Base-by-base conservation (phyloP, 2,888 invertebrate species). In the Holacanthella duospinosa region DNA sequence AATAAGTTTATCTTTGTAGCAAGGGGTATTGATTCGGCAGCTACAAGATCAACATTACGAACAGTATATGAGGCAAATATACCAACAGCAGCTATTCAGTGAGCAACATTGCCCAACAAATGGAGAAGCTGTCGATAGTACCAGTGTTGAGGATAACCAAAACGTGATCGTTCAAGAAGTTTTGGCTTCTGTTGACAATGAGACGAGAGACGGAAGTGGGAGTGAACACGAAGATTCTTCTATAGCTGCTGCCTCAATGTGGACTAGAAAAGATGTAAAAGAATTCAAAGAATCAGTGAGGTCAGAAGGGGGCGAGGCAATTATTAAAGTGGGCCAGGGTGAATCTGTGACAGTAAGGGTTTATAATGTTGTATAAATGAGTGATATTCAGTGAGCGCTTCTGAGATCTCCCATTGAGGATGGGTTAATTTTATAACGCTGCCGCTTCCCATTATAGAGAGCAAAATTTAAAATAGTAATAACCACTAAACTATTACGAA, bases 31-130 rank as follows among this genome's bases (percentile, higher is more conserved):
- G 28, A 92, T 99, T 64, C 83, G 88, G 62, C 96, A 97, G 76
- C 80, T 99, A 55, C 99, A 99, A 79, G 96, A 96, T 74, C 95
- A 99, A 75, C 99, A 99, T 78, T 99, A 95, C 77, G 93, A 95
- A 76, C 96, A 97, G 76, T 99, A 99, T 77, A 94, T 99, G 85
- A 92, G 95, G 74, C 97, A 97, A 77, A 80, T 96, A 44, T 86
- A 82, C 77, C 84, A 80, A 75, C 83, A 78, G 76, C 82, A 77
- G 75, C 71, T 74, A 29, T 68, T 62, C 56, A 53, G 65, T 6
- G 69, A 68, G 43, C 66, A 67, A 61, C 64, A 59, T 25, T 64
- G 59, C 24, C 58, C 64, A 28, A 29, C 63, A 12, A 72, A 74
- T 43, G 76, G 76, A 29, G 77, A 77, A 62, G 77, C 77, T 56